Evolutionary conservation across 35 echinoderm and acorn worm genomes (phyloP).

Genomic region (Apostichopus japonicus): DNA sequence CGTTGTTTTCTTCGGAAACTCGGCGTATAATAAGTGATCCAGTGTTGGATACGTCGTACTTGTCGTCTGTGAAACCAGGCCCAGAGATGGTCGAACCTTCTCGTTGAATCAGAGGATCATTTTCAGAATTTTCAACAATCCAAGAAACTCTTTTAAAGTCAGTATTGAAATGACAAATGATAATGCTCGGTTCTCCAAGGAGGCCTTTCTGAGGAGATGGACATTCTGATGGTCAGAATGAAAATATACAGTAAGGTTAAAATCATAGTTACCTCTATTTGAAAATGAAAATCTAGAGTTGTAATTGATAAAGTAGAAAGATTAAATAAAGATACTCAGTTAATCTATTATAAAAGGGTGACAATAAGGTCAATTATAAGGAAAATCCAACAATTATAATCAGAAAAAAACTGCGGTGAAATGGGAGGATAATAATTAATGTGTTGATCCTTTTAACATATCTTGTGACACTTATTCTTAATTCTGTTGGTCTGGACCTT

Average conservation of each 20-base stretch:
- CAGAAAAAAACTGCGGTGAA: too few relatives aligned
- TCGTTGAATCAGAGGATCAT: not conserved
- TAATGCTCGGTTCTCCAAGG: not conserved
- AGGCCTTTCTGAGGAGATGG: not conserved
- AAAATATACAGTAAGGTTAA: not conserved
- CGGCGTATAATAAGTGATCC: not conserved
- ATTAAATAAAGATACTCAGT: too few relatives aligned
- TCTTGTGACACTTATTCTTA: too few relatives aligned
- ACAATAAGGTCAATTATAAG: too few relatives aligned
- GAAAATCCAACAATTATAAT: too few relatives aligned
- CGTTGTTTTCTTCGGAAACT: not conserved
- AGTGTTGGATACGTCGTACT: not conserved
- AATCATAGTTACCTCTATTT: too few relatives aligned
- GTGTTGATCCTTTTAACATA: too few relatives aligned
- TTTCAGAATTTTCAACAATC: not conserved
- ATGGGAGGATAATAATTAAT: too few relatives aligned
- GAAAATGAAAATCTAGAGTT: too few relatives aligned
- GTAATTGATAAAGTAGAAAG: too few relatives aligned
- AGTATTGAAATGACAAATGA: not conserved
- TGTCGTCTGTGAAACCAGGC: not conserved
- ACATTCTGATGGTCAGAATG: not conserved
- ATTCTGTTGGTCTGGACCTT: too few relatives aligned
- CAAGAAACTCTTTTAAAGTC: not conserved
- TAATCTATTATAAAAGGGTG: too few relatives aligned
- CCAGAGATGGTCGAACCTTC: not conserved